Percentiles rank a stretch among this genome's conserved stretches.
Evolutionary conservation across 2,888 invertebrate genomes (phyloP).

Genomic region (Eilema griseolum): DNA sequence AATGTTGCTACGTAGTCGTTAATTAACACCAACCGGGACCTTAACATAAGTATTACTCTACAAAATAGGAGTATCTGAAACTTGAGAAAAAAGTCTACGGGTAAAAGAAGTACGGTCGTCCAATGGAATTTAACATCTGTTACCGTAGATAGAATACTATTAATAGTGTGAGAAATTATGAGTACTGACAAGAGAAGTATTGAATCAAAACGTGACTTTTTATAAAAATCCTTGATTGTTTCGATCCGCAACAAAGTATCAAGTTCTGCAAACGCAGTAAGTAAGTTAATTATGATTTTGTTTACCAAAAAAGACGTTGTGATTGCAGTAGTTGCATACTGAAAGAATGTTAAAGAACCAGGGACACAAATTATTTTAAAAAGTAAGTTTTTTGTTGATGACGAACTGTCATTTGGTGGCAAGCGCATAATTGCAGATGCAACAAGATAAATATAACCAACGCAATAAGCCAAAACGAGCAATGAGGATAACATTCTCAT

Average conservation of each 20-base stretch:
- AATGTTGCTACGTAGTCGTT: conserved; percentile 63
- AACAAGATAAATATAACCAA: not conserved
- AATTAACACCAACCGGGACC: conserved; percentile 57
- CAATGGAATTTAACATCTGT: conserved; percentile 33
- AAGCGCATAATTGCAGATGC: no score
- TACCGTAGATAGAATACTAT: conserved; percentile 42
- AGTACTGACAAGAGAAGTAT: conserved; percentile 43
- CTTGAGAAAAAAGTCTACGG: conserved; percentile 59
- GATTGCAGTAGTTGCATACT: not conserved
- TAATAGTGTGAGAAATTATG: conserved; percentile 39
- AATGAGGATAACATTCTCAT: not conserved
- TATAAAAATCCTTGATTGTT: conserved; percentile 54
- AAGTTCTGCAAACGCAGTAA: conserved; percentile 7
- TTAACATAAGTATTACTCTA: conserved; percentile 60
- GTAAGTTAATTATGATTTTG: not conserved
- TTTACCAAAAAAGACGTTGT: not conserved
- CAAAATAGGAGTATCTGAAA: conserved; percentile 65
- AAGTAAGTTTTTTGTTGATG: not conserved
- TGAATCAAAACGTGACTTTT: conserved; percentile 46
- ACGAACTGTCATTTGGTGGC: not conserved
- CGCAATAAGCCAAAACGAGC: not conserved
- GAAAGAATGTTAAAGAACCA: not conserved
- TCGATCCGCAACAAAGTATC: conserved; percentile 4
- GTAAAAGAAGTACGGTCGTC: conserved; percentile 39
- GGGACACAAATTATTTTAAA: not conserved